A percentile compares a stretch with the other conserved stretches of the same genome.
These are phyloP conservation scores for Drosophila sproati DNA, from an alignment of 1,140 invertebrate species.

Conservation along the genomic window DNA sequence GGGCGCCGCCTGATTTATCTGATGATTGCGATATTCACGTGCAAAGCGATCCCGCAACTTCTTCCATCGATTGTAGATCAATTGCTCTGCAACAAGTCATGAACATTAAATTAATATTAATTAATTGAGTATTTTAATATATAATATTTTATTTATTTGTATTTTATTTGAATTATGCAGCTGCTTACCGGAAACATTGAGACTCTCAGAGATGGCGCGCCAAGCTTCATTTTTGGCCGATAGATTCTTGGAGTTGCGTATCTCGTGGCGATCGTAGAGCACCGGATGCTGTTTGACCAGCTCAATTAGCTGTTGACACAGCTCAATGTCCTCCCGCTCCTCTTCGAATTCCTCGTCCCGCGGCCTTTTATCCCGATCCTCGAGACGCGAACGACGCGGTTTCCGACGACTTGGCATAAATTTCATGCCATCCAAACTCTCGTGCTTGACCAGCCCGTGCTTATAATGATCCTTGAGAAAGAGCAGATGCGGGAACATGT, in stretches of 20 bases:
- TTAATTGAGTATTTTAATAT: too few species aligned
- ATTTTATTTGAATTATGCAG: background rate
- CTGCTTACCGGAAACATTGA: slow-evolving; percentile 65
- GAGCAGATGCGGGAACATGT: slow-evolving; percentile 72
- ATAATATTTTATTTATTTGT: background rate
- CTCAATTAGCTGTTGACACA: slow-evolving; percentile 69
- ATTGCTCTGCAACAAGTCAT: slow-evolving; percentile 50
- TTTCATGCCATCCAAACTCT: slow-evolving; percentile 62
- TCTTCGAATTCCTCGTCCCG: slow-evolving; percentile 38
- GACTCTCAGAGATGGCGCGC: slow-evolving; percentile 63
- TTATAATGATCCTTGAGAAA: slow-evolving; percentile 80
- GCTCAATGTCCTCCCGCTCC: slow-evolving; percentile 43
- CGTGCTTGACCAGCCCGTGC: slow-evolving; percentile 59
- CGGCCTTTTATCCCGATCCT: slow-evolving; percentile 34
- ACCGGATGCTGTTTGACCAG: slow-evolving; percentile 74
- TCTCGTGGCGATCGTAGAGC: slow-evolving; percentile 70
- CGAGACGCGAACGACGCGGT: slow-evolving; percentile 16
- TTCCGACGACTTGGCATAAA: slow-evolving; percentile 61
- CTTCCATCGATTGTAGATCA: slow-evolving; percentile 79
- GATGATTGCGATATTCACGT: slow-evolving; percentile 72
- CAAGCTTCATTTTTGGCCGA: slow-evolving; percentile 76
- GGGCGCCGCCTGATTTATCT: slow-evolving; percentile 56
- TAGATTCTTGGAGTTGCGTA: slow-evolving; percentile 76
- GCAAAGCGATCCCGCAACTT: slow-evolving; percentile 76
- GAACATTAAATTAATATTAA: background rate